phyloP scores from a whole-genome alignment of 2,888 invertebrate species.

The Camponotus fellah region DNA sequence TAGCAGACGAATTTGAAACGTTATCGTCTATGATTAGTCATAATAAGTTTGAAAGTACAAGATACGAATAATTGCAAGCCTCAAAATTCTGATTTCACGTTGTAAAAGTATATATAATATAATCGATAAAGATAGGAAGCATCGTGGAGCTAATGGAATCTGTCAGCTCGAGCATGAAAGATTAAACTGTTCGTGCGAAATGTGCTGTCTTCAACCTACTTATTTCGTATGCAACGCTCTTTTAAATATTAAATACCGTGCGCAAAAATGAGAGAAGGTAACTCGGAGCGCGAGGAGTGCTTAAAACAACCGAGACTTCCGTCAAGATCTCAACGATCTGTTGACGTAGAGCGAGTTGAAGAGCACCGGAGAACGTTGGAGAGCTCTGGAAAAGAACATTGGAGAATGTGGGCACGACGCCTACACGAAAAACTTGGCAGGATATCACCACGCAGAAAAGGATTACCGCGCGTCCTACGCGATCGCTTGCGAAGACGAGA shows the following conservation, averaged over 20 bases:
- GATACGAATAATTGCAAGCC: not conserved
- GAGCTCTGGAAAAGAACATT: conserved; percentile 29
- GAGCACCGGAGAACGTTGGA: conserved; percentile 28
- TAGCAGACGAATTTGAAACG: not conserved
- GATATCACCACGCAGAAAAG: conserved; percentile 64
- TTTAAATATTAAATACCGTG: not conserved
- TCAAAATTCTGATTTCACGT: not conserved
- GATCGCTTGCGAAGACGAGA: conserved; percentile 72
- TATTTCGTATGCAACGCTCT: conserved; percentile 6
- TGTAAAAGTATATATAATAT: not conserved
- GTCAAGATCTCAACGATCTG: conserved; percentile 53
- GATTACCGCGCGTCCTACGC: conserved; percentile 72
- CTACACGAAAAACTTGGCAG: conserved; percentile 62
- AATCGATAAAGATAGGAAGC: conserved; percentile 30
- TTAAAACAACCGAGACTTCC: conserved; percentile 38
- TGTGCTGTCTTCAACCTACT: not conserved
- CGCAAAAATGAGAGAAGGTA: conserved; percentile 21
- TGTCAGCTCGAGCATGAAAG: conserved; percentile 31
- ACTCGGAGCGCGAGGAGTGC: conserved; percentile 11
- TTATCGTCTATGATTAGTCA: conserved; percentile 9
- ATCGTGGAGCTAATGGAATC: conserved; percentile 13
- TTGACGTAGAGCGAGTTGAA: conserved; percentile 41
- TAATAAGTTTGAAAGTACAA: not conserved
- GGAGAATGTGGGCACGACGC: conserved; percentile 62
- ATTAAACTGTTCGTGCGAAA: conserved; percentile 14